These are phyloP conservation scores for Epinephelus fuscoguttatus DNA, from an alignment of 2,113 vertebrate genomes.

Conservation along the genomic window DNA sequence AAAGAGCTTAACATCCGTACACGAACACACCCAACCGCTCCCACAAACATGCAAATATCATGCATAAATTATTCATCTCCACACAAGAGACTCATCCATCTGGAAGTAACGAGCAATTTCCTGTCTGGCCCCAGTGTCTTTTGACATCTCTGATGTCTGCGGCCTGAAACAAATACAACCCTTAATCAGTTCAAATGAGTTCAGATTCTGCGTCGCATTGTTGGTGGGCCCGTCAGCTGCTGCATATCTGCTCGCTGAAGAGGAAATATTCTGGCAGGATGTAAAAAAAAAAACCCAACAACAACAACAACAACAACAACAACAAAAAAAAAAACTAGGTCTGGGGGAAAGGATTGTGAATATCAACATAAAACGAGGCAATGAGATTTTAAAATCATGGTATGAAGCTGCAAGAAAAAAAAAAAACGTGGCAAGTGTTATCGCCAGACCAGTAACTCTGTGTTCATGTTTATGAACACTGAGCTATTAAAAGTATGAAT, in stretches of 20 bases:
- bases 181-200: constrained; percentile 23
- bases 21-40: constrained; percentile 31
- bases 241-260: constrained; percentile 12
- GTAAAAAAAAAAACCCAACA: not conserved
- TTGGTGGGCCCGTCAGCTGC: constrained; percentile 20
- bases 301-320: too few relatives aligned
- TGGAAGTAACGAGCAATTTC: constrained; percentile 28
- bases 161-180: not conserved
- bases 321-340: constrained; percentile 1
- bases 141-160: constrained; percentile 29
- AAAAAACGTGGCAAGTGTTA: not conserved
- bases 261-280: constrained; percentile 50
- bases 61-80: constrained; percentile 27
- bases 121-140: constrained; percentile 31
- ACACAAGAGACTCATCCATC: constrained; percentile 4
- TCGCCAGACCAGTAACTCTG: constrained; percentile 15
- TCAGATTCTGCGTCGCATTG: constrained; percentile 9
- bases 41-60: constrained; percentile 42
- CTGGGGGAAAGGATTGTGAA: constrained; percentile 26
- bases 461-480: constrained; percentile 36
- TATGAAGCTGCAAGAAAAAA: constrained; percentile 1
- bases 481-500: constrained; percentile 44
- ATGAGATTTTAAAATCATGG: constrained; percentile 5
- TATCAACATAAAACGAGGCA: constrained; percentile 43
- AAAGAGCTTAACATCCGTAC: constrained; percentile 6